These are phyloP conservation scores for Sciurus carolinensis DNA, from an alignment of 2,797 vertebrate species.

Conservation along the genomic window DNA sequence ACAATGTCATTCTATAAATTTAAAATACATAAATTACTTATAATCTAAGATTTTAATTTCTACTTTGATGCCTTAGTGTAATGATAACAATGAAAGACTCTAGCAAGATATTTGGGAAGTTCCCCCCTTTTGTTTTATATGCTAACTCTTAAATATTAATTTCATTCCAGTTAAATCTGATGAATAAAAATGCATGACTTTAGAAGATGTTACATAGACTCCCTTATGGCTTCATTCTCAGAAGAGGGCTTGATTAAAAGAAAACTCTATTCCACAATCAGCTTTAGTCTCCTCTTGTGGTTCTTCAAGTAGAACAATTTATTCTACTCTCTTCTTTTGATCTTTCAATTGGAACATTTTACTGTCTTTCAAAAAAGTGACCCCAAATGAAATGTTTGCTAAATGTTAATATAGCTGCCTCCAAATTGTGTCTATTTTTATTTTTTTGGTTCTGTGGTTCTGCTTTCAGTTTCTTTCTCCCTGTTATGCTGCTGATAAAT, in stretches of 20 bases:
- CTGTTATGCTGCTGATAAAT: not conserved
- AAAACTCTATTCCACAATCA: conserved; percentile 26
- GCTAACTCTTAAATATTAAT: conserved; percentile 62
- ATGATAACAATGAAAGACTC: conserved; percentile 37
- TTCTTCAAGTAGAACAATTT: conserved; percentile 58
- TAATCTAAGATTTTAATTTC: not conserved
- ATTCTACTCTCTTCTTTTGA: conserved; percentile 64
- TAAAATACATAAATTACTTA: not conserved
- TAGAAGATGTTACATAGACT: conserved; percentile 56
- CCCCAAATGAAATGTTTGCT: conserved; percentile 70
- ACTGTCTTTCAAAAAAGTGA: conserved; percentile 48
- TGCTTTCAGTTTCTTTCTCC: conserved; percentile 66
- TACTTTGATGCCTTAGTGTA: not conserved
- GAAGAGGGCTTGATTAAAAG: conserved; percentile 56
- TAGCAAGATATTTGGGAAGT: not conserved
- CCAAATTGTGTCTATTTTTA: not conserved
- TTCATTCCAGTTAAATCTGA: conserved; percentile 77
- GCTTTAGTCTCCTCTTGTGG: not conserved
- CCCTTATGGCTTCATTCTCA: conserved; percentile 57
- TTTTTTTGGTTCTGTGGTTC: conserved; percentile 56
- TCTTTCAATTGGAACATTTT: conserved; percentile 60
- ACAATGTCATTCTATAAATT: conserved; percentile 46
- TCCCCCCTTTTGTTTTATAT: conserved; percentile 41
- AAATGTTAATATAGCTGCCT: conserved; percentile 37
- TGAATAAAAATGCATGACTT: conserved; percentile 63